phyloP scores from a whole-genome alignment of 2,797 vertebrate species.

The Erpetoichthys calabaricus region DNA sequence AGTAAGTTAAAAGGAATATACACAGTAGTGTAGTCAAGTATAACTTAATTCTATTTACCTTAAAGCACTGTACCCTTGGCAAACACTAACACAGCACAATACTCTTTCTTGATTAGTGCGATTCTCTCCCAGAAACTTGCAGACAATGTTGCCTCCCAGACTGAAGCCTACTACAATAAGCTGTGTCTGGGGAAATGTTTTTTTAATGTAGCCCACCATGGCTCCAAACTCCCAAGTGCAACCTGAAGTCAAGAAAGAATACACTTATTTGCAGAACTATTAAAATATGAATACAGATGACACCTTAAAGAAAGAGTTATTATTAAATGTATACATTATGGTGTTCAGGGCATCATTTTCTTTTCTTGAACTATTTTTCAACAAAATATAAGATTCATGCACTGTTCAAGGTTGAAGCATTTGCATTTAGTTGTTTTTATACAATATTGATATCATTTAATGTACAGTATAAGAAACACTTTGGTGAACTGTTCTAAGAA shows the following conservation, averaged over 20 bases:
- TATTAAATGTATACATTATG: no score
- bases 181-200: slow-evolving; percentile 68
- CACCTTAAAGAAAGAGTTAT: background rate
- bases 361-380: no score
- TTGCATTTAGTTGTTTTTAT: no score
- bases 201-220: slow-evolving; percentile 92
- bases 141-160: slow-evolving; percentile 92
- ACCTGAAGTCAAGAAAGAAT: slow-evolving; percentile 41
- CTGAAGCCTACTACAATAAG: slow-evolving; percentile 91
- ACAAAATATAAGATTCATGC: no score
- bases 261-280: background rate
- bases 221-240: slow-evolving; percentile 93
- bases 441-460: no score
- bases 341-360: no score
- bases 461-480: no score
- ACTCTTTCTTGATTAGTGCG: slow-evolving; percentile 81
- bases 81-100: slow-evolving; percentile 88
- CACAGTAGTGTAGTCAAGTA: no score
- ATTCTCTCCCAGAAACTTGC: slow-evolving; percentile 90
- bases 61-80: slow-evolving; percentile 90
- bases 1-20: no score
- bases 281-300: background rate
- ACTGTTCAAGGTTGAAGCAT: no score
- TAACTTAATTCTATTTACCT: slow-evolving; percentile 50
- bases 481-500: no score